phyloP scores from a whole-genome alignment of 1,140 invertebrate genomes.

The Cyclargus thomasi region DNA sequence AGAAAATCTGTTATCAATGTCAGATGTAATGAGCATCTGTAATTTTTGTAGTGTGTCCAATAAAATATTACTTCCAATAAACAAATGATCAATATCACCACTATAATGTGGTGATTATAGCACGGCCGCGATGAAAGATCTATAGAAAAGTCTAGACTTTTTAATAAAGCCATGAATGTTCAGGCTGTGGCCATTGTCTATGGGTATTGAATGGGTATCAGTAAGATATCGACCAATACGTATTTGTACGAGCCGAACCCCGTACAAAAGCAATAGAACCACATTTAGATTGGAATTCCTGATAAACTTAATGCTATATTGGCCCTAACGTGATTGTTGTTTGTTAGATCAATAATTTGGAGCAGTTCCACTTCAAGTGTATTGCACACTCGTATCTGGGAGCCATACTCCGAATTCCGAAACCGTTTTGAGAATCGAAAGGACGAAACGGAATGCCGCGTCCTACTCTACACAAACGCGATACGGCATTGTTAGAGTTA shows the following conservation, averaged over 20 bases:
- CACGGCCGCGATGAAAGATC: neutral
- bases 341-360: neutral
- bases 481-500: too few species aligned
- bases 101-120: neutral
- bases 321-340: neutral
- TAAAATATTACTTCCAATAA: neutral
- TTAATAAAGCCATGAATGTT: slow-evolving; percentile 13
- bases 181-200: neutral
- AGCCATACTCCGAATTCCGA: too few species aligned
- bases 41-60: too few species aligned
- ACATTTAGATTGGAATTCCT: neutral
- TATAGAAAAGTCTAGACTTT: slow-evolving; percentile 6
- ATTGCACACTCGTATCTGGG: too few species aligned
- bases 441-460: too few species aligned
- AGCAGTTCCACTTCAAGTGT: too few species aligned
- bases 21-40: too few species aligned
- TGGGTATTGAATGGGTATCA: slow-evolving; percentile 8
- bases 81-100: neutral
- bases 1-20: too few species aligned
- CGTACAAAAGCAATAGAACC: neutral
- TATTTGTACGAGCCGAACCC: neutral
- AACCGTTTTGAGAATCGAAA: too few species aligned
- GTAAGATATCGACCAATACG: neutral
- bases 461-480: too few species aligned
- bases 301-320: neutral